Evolutionary conservation across 2,888 invertebrate genomes (phyloP).

Genomic region (Euplagia quadripunctaria): DNA sequence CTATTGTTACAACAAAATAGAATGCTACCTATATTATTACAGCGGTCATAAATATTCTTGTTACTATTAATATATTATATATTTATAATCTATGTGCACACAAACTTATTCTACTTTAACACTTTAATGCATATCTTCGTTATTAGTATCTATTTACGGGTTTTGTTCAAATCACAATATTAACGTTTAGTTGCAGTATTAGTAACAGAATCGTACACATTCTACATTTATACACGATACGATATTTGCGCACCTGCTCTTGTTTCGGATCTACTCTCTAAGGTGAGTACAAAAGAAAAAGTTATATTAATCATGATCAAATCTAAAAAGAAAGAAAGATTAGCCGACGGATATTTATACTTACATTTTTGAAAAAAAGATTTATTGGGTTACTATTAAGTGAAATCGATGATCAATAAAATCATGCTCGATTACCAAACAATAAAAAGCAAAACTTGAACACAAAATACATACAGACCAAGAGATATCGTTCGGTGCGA

Average conservation of each 20-base stretch:
- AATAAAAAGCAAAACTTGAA: conserved; percentile 4
- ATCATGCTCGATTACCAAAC: conserved; percentile 6
- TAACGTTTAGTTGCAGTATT: background rate
- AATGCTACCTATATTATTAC: conserved; percentile 36
- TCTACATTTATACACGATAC: background rate
- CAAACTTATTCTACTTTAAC: background rate
- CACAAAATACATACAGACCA: background rate
- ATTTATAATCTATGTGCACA: background rate
- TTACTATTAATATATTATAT: conserved; percentile 13
- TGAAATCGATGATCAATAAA: conserved; percentile 11
- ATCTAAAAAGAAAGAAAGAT: background rate
- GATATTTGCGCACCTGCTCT: background rate
- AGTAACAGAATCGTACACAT: background rate
- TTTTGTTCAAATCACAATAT: conserved; percentile 5
- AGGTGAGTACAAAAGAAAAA: background rate
- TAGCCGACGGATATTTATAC: background rate
- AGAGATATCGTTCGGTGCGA: background rate
- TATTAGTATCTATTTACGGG: background rate
- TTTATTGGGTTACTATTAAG: background rate
- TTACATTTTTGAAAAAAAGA: too few relatives aligned
- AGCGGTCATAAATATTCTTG: conserved; percentile 25
- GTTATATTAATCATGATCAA: background rate
- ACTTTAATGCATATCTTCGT: background rate
- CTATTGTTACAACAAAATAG: conserved; percentile 48
- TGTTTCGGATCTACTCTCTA: background rate